A percentile compares a stretch with the other conserved stretches of the same genome.
These are phyloP conservation scores for Marcusenius ussheri DNA, from an alignment of 2,113 vertebrate genomes.

Conservation along the genomic window DNA sequence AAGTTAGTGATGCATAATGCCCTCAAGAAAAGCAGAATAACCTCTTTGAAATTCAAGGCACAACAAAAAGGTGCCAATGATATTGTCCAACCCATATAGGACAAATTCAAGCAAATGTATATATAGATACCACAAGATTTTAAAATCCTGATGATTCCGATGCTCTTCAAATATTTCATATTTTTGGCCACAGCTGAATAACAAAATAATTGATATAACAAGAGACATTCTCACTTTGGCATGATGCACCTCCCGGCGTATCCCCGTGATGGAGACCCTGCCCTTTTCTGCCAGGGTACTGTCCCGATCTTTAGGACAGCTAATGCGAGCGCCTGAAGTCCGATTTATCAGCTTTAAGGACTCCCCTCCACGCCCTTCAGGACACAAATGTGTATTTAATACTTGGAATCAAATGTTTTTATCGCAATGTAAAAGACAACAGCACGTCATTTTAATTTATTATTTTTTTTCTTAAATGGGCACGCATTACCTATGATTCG, in stretches of 20 bases:
- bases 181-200: neutral
- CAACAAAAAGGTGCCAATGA: neutral
- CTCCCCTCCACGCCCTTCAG: slow-evolving; percentile 76
- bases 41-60: neutral
- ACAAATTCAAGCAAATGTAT: neutral
- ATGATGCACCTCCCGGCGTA: slow-evolving; percentile 61
- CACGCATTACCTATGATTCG: slow-evolving; percentile 74
- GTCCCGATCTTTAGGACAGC: slow-evolving; percentile 53
- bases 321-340: slow-evolving; percentile 70
- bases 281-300: slow-evolving; percentile 38
- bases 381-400: neutral
- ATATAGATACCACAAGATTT: neutral
- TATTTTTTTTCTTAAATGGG: neutral
- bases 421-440: neutral
- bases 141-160: too few relatives aligned
- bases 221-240: slow-evolving; percentile 65
- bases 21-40: neutral
- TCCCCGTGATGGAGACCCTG: slow-evolving; percentile 68
- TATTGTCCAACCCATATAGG: neutral
- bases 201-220: neutral
- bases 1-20: neutral
- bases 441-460: neutral
- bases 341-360: slow-evolving; percentile 70
- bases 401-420: neutral
- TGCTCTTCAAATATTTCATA: too few relatives aligned